These are phyloP conservation scores for Parasteatoda tepidariorum DNA, from an alignment of 1,140 invertebrate species.

Conservation along the genomic window DNA sequence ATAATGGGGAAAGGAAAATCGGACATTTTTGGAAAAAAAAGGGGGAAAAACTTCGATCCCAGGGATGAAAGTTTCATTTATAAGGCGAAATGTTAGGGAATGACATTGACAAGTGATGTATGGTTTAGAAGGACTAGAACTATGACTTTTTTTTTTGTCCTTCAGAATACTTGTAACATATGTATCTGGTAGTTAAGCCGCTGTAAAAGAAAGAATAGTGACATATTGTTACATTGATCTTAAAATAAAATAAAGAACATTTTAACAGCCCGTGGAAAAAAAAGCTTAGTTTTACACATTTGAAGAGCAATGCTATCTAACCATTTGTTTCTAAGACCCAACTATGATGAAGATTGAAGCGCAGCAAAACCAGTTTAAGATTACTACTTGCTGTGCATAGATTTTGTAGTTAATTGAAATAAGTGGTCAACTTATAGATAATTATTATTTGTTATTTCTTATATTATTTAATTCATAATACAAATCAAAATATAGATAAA, in stretches of 20 bases:
- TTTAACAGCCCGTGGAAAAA: neutral
- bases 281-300: too few relatives aligned
- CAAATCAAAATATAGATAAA: too few relatives aligned
- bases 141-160: too few relatives aligned
- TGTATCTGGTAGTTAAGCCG: neutral
- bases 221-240: neutral
- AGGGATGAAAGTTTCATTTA: slow-evolving; percentile 52
- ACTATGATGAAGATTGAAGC: too few relatives aligned
- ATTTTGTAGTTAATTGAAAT: too few relatives aligned
- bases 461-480: too few relatives aligned
- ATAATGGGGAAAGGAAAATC: neutral
- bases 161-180: neutral
- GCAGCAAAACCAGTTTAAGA: too few relatives aligned
- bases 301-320: too few relatives aligned
- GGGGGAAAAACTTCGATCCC: slow-evolving; percentile 34
- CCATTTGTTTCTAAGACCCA: too few relatives aligned
- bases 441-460: too few relatives aligned
- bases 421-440: too few relatives aligned
- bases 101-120: slow-evolving; percentile 50
- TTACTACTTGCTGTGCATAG: too few relatives aligned
- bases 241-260: neutral
- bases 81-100: slow-evolving; percentile 38
- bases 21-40: neutral
- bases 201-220: neutral
- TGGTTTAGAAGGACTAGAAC: neutral